Evolutionary conservation across 2,113 vertebrate species (phyloP).

Genomic region (Pygoscelis adeliae): DNA sequence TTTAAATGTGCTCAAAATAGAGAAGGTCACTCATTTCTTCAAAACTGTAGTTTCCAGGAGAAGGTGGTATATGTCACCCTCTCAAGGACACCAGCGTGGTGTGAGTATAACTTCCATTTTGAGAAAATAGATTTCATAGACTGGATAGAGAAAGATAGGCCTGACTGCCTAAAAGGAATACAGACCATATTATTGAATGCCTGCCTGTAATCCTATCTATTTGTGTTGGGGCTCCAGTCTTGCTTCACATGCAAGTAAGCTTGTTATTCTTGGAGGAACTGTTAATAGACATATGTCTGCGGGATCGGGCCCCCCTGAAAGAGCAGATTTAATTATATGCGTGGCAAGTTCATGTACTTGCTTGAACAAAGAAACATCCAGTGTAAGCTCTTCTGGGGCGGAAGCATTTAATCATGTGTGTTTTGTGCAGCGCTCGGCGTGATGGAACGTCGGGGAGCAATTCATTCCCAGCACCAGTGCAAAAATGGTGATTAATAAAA

Average conservation of each 20-base stretch:
- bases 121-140: not conserved
- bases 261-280: not conserved
- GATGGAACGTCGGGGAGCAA: not conserved
- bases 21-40: not conserved
- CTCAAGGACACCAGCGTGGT: not conserved
- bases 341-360: not conserved
- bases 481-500: slow-evolving; percentile 57
- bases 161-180: not conserved
- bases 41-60: not conserved
- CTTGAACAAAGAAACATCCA: not conserved
- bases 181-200: rapidly evolving
- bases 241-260: rapidly evolving
- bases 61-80: rapidly evolving
- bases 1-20: not conserved
- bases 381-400: not conserved
- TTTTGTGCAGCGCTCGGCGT: not conserved
- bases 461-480: not conserved
- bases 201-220: not conserved
- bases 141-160: not conserved
- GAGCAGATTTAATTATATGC: not conserved
- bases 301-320: not conserved
- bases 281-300: not conserved
- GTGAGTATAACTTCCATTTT: not conserved
- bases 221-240: not conserved
- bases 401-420: not conserved